A percentile compares a stretch with the other conserved stretches of the same genome.
Evolutionary conservation across 2,797 vertebrate species (phyloP).

Genomic region (Bryconaethiops microstoma): DNA sequence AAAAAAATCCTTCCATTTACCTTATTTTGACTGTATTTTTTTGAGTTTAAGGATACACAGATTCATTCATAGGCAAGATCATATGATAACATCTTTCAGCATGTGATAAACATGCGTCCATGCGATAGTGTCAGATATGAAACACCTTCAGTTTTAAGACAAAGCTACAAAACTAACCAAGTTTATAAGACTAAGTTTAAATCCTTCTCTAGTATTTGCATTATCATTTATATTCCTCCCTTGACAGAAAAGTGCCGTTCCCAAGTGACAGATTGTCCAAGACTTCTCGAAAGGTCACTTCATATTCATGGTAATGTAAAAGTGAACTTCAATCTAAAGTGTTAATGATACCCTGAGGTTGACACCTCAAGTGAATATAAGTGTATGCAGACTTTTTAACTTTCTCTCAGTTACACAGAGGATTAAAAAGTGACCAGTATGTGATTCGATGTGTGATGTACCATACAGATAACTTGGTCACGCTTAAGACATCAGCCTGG

Average conservation of each 20-base stretch:
- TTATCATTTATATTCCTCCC: slow-evolving; percentile 5
- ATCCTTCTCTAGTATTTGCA: background rate
- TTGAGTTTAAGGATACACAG: background rate
- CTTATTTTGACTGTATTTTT: background rate
- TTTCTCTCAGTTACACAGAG: background rate
- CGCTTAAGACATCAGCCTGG: background rate
- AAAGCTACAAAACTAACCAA: slow-evolving; percentile 20
- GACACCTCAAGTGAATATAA: background rate
- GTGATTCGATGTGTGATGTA: background rate
- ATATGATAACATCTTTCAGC: background rate
- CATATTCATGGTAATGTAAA: slow-evolving; percentile 8
- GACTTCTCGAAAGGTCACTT: slow-evolving; percentile 32
- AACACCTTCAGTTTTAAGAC: background rate
- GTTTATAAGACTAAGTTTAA: slow-evolving; percentile 16
- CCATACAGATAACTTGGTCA: background rate
- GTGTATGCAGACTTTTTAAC: background rate
- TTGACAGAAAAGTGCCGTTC: slow-evolving; percentile 2
- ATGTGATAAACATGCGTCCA: background rate
- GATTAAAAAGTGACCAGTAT: background rate
- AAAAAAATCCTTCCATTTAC: background rate
- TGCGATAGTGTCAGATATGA: background rate
- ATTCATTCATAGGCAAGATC: background rate
- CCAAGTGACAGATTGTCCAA: slow-evolving; percentile 23
- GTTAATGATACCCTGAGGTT: background rate
- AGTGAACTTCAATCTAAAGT: slow-evolving; percentile 27